A percentile compares a stretch with the other conserved stretches of the same genome.
Conservation (phyloP, 1,140 invertebrate genomes). For the Listronotus oregonensis region DNA sequence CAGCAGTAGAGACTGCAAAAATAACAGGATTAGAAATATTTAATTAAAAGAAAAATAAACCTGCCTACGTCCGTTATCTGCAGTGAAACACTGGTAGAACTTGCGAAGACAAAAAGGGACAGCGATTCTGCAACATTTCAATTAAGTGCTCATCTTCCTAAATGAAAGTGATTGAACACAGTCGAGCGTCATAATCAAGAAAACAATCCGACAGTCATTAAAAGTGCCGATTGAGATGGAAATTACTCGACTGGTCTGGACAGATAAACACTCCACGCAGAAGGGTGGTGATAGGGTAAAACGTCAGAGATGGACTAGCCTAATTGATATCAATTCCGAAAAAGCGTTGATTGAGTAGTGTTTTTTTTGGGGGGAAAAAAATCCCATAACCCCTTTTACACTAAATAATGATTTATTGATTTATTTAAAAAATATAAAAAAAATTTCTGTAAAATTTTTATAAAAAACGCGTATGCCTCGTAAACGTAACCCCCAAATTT, state of each 20-base stretch:
- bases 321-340: neutral
- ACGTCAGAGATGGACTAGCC: constrained; percentile 2
- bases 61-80: constrained; percentile 19
- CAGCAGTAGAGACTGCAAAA: too few relatives aligned
- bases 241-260: constrained; percentile 53
- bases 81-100: constrained; percentile 35
- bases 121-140: constrained; percentile 48
- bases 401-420: too few relatives aligned
- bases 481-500: too few relatives aligned
- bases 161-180: constrained; percentile 53
- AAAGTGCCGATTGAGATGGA: constrained; percentile 57
- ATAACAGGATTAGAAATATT: too few relatives aligned
- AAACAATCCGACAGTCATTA: constrained; percentile 55
- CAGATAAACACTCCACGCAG: constrained; percentile 49
- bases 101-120: constrained; percentile 41
- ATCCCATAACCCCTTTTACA: too few relatives aligned
- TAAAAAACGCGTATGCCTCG: too few relatives aligned
- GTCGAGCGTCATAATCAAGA: constrained; percentile 53
- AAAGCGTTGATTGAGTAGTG: too few relatives aligned
- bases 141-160: constrained; percentile 53
- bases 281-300: constrained; percentile 29
- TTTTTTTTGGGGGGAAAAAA: too few relatives aligned
- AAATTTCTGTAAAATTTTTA: too few relatives aligned
- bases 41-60: too few relatives aligned
- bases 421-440: too few relatives aligned